phyloP scores from a whole-genome alignment of 2,113 vertebrate genomes.

The Dicerorhinus sumatrensis region DNA sequence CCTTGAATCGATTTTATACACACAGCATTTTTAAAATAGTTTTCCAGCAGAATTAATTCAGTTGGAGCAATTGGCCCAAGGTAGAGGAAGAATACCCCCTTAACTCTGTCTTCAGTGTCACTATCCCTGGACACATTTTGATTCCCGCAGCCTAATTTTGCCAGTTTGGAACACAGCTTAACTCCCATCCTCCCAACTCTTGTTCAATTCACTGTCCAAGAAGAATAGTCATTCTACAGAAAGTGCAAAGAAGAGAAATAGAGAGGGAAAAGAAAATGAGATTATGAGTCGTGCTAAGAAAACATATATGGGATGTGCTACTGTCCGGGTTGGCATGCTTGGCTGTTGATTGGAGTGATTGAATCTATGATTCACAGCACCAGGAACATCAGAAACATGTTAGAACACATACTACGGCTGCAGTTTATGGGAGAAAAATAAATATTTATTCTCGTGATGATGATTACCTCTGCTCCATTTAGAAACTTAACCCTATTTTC shows the following conservation, averaged over 20 bases:
- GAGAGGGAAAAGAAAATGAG: background rate
- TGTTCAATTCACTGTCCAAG: background rate
- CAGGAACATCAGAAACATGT: background rate
- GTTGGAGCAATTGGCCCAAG: background rate
- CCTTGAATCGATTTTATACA: background rate
- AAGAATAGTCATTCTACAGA: background rate
- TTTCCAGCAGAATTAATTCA: conserved; percentile 33
- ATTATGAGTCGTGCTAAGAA: background rate
- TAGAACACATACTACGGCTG: background rate
- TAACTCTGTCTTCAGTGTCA: background rate
- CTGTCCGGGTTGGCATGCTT: background rate
- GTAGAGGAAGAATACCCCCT: background rate
- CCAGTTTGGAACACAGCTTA: background rate
- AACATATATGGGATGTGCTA: background rate
- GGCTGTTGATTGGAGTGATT: background rate
- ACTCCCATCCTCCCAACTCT: background rate
- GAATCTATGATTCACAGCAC: background rate
- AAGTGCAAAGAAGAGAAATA: background rate
- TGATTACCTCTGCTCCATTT: background rate
- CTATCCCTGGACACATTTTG: conserved; percentile 29
- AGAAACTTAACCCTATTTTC: conserved; percentile 32
- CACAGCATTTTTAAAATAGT: background rate
- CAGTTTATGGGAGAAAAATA: background rate
- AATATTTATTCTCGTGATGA: background rate
- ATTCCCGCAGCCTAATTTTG: conserved; percentile 10